These are phyloP conservation scores for Physeter macrocephalus DNA, from an alignment of 2,113 vertebrate species.

Conservation along the genomic window DNA sequence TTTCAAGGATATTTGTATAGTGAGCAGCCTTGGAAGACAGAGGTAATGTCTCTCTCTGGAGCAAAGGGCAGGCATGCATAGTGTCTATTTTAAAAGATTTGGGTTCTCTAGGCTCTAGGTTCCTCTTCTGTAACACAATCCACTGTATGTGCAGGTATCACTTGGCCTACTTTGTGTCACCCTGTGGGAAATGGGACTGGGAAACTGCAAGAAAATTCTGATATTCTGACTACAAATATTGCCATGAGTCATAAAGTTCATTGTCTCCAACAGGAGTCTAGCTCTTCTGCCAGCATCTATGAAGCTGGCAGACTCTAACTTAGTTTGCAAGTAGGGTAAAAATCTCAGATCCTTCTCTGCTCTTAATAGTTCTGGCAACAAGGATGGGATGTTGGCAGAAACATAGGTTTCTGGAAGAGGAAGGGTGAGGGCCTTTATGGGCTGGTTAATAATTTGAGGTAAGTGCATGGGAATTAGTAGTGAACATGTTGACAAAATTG, in stretches of 20 bases:
- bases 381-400: not conserved
- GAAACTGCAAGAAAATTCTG: conserved; percentile 32
- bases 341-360: not conserved
- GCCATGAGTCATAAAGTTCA: not conserved
- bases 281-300: not conserved
- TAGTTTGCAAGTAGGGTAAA: conserved; percentile 12
- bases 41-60: not conserved
- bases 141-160: not conserved
- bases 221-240: not conserved
- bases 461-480: not conserved
- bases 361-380: conserved; percentile 23
- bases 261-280: conserved; percentile 2
- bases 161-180: not conserved
- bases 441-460: conserved; percentile 16
- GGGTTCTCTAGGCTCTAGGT: not conserved
- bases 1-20: conserved; percentile 7
- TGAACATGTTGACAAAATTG: not conserved
- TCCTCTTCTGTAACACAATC: not conserved
- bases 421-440: not conserved
- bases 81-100: not conserved
- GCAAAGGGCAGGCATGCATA: not conserved
- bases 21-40: not conserved
- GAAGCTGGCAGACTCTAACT: not conserved
- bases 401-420: not conserved
- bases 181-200: not conserved